Evolutionary conservation across 2,888 invertebrate species (phyloP).

Genomic region (Vesta saturnalis): DNA sequence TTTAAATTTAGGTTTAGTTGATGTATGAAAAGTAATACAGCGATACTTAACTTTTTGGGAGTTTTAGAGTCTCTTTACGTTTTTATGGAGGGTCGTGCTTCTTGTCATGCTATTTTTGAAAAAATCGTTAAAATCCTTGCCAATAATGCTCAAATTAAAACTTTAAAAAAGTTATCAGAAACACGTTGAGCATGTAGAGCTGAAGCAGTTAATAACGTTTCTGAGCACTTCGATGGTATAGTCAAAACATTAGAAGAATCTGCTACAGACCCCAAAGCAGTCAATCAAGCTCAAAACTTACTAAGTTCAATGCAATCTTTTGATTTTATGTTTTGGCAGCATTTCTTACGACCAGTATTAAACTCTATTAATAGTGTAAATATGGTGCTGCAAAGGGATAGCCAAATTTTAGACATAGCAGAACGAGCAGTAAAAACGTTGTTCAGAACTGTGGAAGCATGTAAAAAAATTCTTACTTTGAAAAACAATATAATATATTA

Average conservation of each 20-base stretch:
- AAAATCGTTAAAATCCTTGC: background rate
- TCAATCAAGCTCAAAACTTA: background rate
- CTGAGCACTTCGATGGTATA: too few relatives aligned
- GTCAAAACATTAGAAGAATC: too few relatives aligned
- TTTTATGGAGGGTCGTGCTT: background rate
- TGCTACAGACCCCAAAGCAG: background rate
- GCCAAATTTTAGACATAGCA: background rate
- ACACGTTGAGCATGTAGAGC: background rate
- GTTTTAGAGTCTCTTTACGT: too few relatives aligned
- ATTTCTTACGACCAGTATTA: too few relatives aligned
- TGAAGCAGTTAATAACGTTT: too few relatives aligned
- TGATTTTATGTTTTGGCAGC: too few relatives aligned
- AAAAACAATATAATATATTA: background rate
- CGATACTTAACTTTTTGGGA: too few relatives aligned
- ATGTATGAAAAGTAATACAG: background rate
- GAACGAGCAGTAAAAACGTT: background rate
- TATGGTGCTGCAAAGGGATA: too few relatives aligned
- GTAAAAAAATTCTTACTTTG: background rate
- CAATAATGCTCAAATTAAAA: background rate
- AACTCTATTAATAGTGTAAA: too few relatives aligned
- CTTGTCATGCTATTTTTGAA: too few relatives aligned
- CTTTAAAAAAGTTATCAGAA: background rate
- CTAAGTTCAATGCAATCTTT: too few relatives aligned
- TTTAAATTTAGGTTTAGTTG: background rate
- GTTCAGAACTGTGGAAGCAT: too few relatives aligned